A percentile compares a stretch with the other conserved stretches of the same genome.
phyloP scores from a whole-genome alignment of 2,888 invertebrate genomes.

The Gastracanthus pulcherrimus region DNA sequence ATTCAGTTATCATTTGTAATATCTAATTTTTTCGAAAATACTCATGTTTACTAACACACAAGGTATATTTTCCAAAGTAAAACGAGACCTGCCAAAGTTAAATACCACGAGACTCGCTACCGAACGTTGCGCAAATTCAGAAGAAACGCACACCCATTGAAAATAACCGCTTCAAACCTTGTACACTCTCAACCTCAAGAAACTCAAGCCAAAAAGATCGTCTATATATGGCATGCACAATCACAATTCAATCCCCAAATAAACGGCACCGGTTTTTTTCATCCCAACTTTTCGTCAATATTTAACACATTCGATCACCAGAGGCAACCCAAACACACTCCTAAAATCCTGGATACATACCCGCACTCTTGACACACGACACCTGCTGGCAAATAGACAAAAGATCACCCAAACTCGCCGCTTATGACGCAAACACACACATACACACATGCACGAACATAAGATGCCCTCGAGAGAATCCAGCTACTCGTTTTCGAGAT shows the following conservation, averaged over 20 bases:
- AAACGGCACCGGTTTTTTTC: neutral
- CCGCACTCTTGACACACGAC: too few species aligned
- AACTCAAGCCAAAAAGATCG: neutral
- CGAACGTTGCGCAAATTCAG: neutral
- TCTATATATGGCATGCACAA: neutral
- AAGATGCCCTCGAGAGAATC: neutral
- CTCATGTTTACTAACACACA: too few species aligned
- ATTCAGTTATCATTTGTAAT: too few species aligned
- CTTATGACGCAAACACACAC: neutral
- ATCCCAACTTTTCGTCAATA: neutral
- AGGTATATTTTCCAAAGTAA: neutral
- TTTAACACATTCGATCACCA: neutral
- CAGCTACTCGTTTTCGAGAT: constrained; percentile 15
- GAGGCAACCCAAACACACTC: neutral
- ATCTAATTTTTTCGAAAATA: too few species aligned
- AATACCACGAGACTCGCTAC: neutral
- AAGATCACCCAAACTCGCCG: too few species aligned
- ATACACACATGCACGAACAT: neutral
- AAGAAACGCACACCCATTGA: neutral
- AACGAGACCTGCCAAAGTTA: neutral
- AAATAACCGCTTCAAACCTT: neutral
- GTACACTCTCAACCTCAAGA: neutral
- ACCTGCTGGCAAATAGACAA: neutral
- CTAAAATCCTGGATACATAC: neutral
- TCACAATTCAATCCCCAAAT: neutral